A percentile compares a stretch with the other conserved stretches of the same genome.
These are phyloP conservation scores for Plutella xylostella DNA, from an alignment of 2,888 invertebrate species.

Conservation along the genomic window DNA sequence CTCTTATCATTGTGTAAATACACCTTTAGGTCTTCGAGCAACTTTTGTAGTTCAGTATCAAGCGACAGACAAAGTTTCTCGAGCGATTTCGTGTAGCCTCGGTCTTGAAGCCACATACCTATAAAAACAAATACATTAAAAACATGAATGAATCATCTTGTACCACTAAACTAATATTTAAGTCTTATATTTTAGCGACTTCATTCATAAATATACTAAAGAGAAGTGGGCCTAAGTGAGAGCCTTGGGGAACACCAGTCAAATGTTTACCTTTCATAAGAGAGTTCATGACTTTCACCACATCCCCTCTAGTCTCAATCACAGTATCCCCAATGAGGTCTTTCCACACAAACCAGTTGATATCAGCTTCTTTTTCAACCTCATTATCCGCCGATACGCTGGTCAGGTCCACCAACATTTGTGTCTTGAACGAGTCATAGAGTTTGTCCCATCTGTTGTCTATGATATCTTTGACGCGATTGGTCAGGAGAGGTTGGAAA, in stretches of 20 bases:
- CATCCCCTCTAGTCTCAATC: constrained; percentile 54
- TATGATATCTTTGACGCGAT: constrained; percentile 74
- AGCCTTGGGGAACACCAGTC: too few relatives aligned
- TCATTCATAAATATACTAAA: background rate
- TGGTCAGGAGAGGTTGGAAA: constrained; percentile 80
- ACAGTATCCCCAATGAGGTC: constrained; percentile 71
- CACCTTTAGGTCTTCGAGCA: constrained; percentile 77
- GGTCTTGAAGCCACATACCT: constrained; percentile 84
- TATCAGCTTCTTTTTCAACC: constrained; percentile 69
- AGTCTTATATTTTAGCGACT: too few relatives aligned
- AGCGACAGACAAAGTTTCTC: constrained; percentile 76
- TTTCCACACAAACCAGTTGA: constrained; percentile 80
- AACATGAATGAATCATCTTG: too few relatives aligned
- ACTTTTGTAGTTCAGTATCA: constrained; percentile 71
- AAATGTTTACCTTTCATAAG: constrained; percentile 51
- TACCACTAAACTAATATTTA: too few relatives aligned
- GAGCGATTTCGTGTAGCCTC: constrained; percentile 80
- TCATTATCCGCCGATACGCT: constrained; percentile 52
- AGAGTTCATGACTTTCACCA: constrained; percentile 57
- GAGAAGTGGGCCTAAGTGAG: too few relatives aligned
- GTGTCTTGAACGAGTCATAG: constrained; percentile 47
- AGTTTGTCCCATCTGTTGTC: constrained; percentile 48
- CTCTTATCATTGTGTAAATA: constrained; percentile 71
- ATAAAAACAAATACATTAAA: too few relatives aligned
- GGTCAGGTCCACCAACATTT: constrained; percentile 47